Conservation (phyloP, 2,113 vertebrate genomes). For the Cebidichthys violaceus region DNA sequence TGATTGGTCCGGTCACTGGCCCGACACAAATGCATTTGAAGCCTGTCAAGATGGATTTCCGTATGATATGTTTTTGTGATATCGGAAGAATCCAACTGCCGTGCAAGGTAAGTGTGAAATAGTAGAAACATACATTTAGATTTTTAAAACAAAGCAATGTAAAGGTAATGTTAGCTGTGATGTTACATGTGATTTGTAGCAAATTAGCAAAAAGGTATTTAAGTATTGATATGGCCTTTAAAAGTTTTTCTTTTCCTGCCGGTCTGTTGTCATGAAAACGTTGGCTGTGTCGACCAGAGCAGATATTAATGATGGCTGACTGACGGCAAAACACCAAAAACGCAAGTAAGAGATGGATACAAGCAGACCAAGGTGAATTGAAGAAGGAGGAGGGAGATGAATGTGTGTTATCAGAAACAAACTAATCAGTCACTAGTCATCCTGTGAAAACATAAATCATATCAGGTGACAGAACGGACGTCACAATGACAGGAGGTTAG, state of each 20-base stretch:
- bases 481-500: neutral
- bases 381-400: neutral
- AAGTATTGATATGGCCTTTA: too few relatives aligned
- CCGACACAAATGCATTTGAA: too few relatives aligned
- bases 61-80: too few relatives aligned
- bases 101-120: neutral
- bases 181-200: neutral
- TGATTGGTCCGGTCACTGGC: too few relatives aligned
- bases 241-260: neutral
- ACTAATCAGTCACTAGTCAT: neutral
- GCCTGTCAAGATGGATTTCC: too few relatives aligned
- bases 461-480: neutral
- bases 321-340: neutral
- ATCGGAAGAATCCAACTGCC: too few relatives aligned
- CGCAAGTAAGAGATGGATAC: neutral
- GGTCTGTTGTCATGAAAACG: neutral
- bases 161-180: neutral
- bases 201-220: neutral
- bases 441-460: neutral
- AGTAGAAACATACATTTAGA: neutral
- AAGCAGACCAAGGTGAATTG: neutral
- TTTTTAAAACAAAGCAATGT: neutral
- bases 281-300: neutral
- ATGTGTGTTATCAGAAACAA: neutral
- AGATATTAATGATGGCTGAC: neutral